Conservation (phyloP, 1,140 invertebrate genomes). For the Solenopsis fugax region DNA sequence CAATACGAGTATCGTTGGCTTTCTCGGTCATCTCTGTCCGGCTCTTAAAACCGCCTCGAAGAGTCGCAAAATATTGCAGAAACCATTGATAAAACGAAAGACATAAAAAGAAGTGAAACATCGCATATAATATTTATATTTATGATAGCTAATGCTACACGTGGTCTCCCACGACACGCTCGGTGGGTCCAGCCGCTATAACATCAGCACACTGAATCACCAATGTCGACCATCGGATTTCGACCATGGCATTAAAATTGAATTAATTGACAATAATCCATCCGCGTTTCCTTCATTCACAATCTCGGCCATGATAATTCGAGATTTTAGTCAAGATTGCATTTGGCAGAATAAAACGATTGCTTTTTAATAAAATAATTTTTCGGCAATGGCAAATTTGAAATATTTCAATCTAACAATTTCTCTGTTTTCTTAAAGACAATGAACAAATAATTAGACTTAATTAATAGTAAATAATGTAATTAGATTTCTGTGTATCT, state of each 20-base stretch:
- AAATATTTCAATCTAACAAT: background rate
- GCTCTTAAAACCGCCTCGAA: background rate
- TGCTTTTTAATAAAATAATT: background rate
- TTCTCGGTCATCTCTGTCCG: background rate
- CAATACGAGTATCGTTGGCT: background rate
- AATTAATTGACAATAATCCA: background rate
- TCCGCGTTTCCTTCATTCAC: background rate
- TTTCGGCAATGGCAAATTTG: background rate
- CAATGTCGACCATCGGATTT: background rate
- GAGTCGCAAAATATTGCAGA: too few species aligned
- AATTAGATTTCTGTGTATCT: background rate
- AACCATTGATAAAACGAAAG: background rate
- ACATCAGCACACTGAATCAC: slow-evolving; percentile 55
- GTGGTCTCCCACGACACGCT: background rate
- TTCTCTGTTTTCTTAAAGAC: background rate
- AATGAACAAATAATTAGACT: background rate
- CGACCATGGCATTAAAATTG: slow-evolving; percentile 49
- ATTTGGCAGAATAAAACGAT: background rate
- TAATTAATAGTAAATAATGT: background rate
- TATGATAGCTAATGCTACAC: background rate
- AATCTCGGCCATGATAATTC: slow-evolving; percentile 34
- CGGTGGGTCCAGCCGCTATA: background rate
- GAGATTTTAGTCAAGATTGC: background rate
- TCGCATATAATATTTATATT: background rate
- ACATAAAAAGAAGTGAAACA: background rate